A percentile compares a stretch with the other conserved stretches of the same genome.
phyloP scores from a whole-genome alignment of 1,140 invertebrate genomes.

The Pectinophora gossypiella region DNA sequence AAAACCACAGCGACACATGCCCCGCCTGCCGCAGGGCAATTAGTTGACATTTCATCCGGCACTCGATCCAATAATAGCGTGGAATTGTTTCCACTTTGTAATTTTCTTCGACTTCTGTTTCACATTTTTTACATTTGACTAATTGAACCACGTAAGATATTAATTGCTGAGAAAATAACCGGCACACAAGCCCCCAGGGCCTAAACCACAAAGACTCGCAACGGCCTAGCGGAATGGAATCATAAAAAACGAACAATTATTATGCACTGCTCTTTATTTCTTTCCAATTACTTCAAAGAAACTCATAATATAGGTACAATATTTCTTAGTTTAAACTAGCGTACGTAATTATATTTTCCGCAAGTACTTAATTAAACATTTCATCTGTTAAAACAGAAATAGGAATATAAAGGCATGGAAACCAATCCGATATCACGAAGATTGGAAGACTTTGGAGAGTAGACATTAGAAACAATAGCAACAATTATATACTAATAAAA shows the following conservation, averaged over 20 bases:
- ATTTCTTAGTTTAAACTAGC: slow-evolving; percentile 33
- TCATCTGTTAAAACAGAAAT: background rate
- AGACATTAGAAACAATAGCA: slow-evolving; percentile 53
- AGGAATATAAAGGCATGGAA: background rate
- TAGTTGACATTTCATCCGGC: slow-evolving; percentile 39
- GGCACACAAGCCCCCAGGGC: slow-evolving; percentile 34
- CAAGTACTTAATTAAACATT: background rate
- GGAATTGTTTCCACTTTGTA: slow-evolving; percentile 37
- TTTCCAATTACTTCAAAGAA: slow-evolving; percentile 34
- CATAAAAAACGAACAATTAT: slow-evolving; percentile 56
- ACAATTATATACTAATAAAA: slow-evolving; percentile 68
- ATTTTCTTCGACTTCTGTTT: slow-evolving; percentile 49
- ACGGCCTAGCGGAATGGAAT: slow-evolving; percentile 29
- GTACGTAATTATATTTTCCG: slow-evolving; percentile 15
- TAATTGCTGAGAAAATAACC: slow-evolving; percentile 66
- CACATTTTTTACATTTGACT: slow-evolving; percentile 52
- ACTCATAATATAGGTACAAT: slow-evolving; percentile 34
- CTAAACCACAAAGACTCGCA: slow-evolving; percentile 47
- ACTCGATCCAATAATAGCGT: slow-evolving; percentile 21
- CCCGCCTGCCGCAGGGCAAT: slow-evolving; percentile 31
- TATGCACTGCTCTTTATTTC: slow-evolving; percentile 40
- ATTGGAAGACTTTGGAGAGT: slow-evolving; percentile 5
- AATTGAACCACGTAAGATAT: slow-evolving; percentile 48
- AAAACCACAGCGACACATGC: slow-evolving; percentile 42
- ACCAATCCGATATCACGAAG: background rate